phyloP scores from a whole-genome alignment of 1,140 invertebrate species.

The Zaprionus kolodkinae region DNA sequence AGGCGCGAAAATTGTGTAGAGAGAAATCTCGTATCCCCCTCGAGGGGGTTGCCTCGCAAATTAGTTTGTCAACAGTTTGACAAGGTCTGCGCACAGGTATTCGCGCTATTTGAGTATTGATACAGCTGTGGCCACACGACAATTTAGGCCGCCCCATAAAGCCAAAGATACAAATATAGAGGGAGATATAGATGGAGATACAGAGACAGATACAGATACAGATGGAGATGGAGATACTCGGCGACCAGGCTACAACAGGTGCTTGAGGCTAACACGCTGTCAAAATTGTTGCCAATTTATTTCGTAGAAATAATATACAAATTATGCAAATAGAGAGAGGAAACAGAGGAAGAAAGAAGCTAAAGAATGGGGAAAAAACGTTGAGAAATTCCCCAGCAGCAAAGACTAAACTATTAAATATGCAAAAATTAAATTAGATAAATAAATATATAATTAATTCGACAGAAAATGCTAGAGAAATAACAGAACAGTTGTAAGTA shows the following conservation, averaged over 20 bases:
- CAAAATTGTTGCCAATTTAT: background rate
- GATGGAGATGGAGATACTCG: background rate
- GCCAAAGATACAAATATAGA: constrained; percentile 12
- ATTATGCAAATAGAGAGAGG: constrained; percentile 2
- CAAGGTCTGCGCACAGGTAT: constrained; percentile 48
- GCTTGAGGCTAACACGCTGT: background rate
- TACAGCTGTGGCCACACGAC: constrained; percentile 53
- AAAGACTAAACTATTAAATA: background rate
- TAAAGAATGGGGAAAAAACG: background rate
- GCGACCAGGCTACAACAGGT: background rate
- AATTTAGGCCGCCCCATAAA: constrained; percentile 49
- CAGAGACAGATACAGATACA: constrained; percentile 1
- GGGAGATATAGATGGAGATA: background rate
- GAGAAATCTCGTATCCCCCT: background rate
- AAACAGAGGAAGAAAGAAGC: background rate
- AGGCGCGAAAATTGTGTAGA: constrained; percentile 41
- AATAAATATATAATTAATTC: background rate
- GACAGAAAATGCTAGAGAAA: background rate
- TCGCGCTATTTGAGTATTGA: constrained; percentile 41
- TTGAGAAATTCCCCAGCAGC: background rate
- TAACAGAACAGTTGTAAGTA: too few relatives aligned
- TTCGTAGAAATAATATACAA: background rate
- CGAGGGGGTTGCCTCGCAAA: constrained; percentile 38
- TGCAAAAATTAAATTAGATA: background rate
- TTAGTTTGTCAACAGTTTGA: constrained; percentile 65